Evolutionary conservation across 2,888 invertebrate genomes (phyloP), one percentile per base, ranked within the genome.

Genomic region (Apodemia duryi): DNA sequence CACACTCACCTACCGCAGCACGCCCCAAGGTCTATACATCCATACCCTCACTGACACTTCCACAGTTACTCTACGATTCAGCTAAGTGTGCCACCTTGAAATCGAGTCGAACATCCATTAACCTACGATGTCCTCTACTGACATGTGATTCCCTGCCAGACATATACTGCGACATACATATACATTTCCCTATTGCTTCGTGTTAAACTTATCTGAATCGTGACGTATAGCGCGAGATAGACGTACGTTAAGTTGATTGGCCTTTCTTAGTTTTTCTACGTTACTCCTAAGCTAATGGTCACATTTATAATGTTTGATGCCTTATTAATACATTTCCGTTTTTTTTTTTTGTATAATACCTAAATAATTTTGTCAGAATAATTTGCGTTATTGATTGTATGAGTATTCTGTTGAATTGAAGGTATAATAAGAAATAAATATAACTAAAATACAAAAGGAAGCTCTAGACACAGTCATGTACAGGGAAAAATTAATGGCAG

Each of bases 1-100:
- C 91, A 94, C 96, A 86, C 95, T 95, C 80, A 95, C 95, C 77
- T 96, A 96, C 90, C 94, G 95, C 80, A 95, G 95, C 92, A 95
- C 95, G 76, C 95, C 95, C 74, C 94, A 94, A 93, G 95, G 94
- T 94, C 89, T 89, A 88, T 91, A 91, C 90, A 90, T 85, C 83
- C 84, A 80, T 75, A 78, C 79, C 84, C 72, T 73, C 74, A 74
- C 76, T 67, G 71, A 73, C 71, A 68, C 57, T 11, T 57, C 29
- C 57, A 57, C 57, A 57, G n/a, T 49, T 49, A 49, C 13, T 49
- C 13, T n/a, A n/a, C 49, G 49, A 49, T 49, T 49, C 49, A 49
- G 49, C 49, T 49, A 49, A 49, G 49, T 49, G 49, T 49, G n/a
- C 6, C 49, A n/a, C n/a, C 49, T 43, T 43, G 43, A 43, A 43